These are phyloP conservation scores for Drosophila parvula DNA, from an alignment of 1,140 invertebrate genomes.

Conservation along the genomic window DNA sequence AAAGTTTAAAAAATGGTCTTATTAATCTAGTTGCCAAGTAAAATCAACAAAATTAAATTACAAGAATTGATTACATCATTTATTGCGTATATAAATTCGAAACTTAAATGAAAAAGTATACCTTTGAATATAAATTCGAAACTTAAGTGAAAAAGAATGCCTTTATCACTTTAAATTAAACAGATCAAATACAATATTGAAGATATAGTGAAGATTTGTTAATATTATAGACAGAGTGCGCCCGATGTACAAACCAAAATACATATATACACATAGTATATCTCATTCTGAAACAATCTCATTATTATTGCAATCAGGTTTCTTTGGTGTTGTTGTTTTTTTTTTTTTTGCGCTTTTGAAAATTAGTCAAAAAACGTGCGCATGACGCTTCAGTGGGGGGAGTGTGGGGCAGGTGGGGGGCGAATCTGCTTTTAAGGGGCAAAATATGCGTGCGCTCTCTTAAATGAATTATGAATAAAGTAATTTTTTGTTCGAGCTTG, in stretches of 20 bases:
- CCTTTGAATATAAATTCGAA: conserved; percentile 9
- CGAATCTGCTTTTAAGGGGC: conserved; percentile 11
- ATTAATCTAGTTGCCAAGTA: background rate
- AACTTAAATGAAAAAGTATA: background rate
- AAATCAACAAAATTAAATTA: conserved; percentile 1
- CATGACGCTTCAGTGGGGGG: conserved; percentile 26
- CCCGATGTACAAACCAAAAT: conserved; percentile 15
- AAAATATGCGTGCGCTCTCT: conserved; percentile 50
- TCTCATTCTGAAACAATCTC: conserved; percentile 61
- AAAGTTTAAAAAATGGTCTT: background rate
- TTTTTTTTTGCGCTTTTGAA: conserved; percentile 34
- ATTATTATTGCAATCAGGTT: conserved; percentile 74
- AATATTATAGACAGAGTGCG: conserved; percentile 21
- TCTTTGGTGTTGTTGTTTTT: conserved; percentile 12
- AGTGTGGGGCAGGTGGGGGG: background rate
- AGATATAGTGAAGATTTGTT: conserved; percentile 18
- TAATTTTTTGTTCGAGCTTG: conserved; percentile 44
- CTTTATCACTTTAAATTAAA: conserved; percentile 5
- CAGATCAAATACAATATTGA: background rate
- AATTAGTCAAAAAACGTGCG: conserved; percentile 62
- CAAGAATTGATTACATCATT: conserved; percentile 1
- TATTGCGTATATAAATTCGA: conserved; percentile 2
- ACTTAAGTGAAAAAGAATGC: background rate
- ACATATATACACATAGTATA: conserved; percentile 8
- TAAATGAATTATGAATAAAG: conserved; percentile 79